phyloP scores from a whole-genome alignment of 2,797 vertebrate species.

The Hybognathus amarus region DNA sequence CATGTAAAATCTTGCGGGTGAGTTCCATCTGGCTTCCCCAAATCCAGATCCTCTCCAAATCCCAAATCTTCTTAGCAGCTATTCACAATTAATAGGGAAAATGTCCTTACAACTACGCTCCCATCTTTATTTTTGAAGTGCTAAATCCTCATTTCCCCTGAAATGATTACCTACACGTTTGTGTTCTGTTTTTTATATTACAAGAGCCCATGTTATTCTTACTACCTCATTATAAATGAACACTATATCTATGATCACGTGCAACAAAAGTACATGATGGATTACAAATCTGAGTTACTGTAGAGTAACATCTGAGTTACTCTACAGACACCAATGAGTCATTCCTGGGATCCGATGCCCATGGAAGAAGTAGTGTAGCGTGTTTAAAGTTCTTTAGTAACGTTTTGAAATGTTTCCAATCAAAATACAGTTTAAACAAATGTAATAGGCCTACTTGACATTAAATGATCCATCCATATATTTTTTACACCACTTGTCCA shows the following conservation, averaged over 20 bases:
- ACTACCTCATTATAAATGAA: neutral
- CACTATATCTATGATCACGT: neutral
- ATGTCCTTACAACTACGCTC: neutral
- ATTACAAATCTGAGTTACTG: neutral
- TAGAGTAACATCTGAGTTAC: neutral
- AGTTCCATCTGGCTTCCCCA: neutral
- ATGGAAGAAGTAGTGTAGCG: neutral
- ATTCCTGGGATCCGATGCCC: neutral
- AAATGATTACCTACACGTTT: neutral
- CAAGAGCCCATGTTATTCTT: neutral
- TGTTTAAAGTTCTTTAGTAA: neutral
- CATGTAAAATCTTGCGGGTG: neutral
- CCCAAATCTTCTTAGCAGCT: neutral
- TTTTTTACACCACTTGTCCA: neutral
- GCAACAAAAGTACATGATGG: neutral
- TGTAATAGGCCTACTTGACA: too few species aligned
- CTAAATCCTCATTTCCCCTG: neutral
- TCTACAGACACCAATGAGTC: neutral
- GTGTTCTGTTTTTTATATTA: neutral
- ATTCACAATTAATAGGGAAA: neutral
- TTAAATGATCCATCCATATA: neutral
- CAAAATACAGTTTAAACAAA: too few species aligned
- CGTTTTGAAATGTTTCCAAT: too few species aligned
- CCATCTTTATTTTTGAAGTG: neutral
- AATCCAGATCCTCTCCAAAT: conserved; percentile 16